Evolutionary conservation across 2,888 invertebrate genomes (phyloP).

Genomic region (Anoncus sp.): DNA sequence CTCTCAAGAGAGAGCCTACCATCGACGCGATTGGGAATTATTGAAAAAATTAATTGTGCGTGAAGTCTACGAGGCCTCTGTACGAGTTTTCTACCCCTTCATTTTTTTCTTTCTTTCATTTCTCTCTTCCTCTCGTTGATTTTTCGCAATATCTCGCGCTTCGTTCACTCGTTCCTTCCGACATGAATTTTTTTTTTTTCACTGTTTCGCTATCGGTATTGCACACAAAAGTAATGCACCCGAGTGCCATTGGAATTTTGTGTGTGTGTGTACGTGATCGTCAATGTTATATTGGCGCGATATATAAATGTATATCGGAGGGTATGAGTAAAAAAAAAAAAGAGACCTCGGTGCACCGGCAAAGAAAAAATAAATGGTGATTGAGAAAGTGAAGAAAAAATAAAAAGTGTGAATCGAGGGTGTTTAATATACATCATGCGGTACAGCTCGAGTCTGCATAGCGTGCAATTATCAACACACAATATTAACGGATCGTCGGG

Average conservation of each 20-base stretch:
- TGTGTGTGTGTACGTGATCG: slow-evolving; percentile 18
- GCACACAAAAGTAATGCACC: slow-evolving; percentile 41
- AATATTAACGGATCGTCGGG: slow-evolving; percentile 36
- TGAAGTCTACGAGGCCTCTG: slow-evolving; percentile 75
- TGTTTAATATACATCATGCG: slow-evolving; percentile 4
- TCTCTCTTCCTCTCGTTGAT: slow-evolving; percentile 72
- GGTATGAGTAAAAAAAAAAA: slow-evolving; percentile 25
- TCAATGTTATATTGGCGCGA: slow-evolving; percentile 38
- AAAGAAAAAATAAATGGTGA: slow-evolving; percentile 34
- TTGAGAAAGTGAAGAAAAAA: slow-evolving; percentile 30
- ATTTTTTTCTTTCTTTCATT: slow-evolving; percentile 18
- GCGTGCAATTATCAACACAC: slow-evolving; percentile 47
- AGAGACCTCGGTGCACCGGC: slow-evolving; percentile 1
- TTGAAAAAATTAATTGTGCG: slow-evolving; percentile 82
- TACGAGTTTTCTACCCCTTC: slow-evolving; percentile 32
- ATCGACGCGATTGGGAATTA: slow-evolving; percentile 79
- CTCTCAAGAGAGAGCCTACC: slow-evolving; percentile 56
- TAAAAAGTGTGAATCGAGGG: not conserved
- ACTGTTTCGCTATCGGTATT: slow-evolving; percentile 37
- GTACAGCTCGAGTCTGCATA: slow-evolving; percentile 18
- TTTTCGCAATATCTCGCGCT: slow-evolving; percentile 64
- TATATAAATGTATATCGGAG: slow-evolving; percentile 25
- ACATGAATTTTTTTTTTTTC: slow-evolving; percentile 22
- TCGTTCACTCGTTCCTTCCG: slow-evolving; percentile 42
- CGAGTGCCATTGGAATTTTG: slow-evolving; percentile 41